These are phyloP conservation scores for Cantharis rustica DNA, from an alignment of 2,888 invertebrate genomes.

Conservation along the genomic window DNA sequence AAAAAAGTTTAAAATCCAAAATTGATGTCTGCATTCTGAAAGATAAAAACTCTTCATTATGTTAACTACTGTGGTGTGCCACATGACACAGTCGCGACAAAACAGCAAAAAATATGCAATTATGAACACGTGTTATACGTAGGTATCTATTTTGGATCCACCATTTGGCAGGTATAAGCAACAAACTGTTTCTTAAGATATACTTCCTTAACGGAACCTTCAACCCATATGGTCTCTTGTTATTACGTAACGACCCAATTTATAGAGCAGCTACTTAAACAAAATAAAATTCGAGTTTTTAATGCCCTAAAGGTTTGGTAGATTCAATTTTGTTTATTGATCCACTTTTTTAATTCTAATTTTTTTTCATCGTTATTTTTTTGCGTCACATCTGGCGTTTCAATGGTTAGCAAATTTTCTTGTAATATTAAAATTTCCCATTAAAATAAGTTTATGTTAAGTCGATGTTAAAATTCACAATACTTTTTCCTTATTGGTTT, in stretches of 20 bases:
- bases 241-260: constrained; percentile 29
- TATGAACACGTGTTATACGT: constrained; percentile 52
- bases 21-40: not conserved
- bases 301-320: not conserved
- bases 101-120: constrained; percentile 45
- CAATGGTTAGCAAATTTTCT: not conserved
- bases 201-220: constrained; percentile 46
- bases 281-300: constrained; percentile 8
- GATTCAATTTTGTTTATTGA: not conserved
- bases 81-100: constrained; percentile 43
- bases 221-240: constrained; percentile 42
- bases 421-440: not conserved
- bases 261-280: not conserved
- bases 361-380: not conserved
- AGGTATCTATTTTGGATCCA: constrained; percentile 54
- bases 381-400: not conserved
- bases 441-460: not conserved
- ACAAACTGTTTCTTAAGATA: constrained; percentile 22
- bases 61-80: constrained; percentile 28
- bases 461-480: not conserved
- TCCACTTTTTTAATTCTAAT: not conserved
- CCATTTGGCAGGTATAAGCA: constrained; percentile 51
- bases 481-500: not conserved
- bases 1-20: not conserved
- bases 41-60: not conserved